Conservation (phyloP, 2,797 vertebrate species). For the Helarctos malayanus region DNA sequence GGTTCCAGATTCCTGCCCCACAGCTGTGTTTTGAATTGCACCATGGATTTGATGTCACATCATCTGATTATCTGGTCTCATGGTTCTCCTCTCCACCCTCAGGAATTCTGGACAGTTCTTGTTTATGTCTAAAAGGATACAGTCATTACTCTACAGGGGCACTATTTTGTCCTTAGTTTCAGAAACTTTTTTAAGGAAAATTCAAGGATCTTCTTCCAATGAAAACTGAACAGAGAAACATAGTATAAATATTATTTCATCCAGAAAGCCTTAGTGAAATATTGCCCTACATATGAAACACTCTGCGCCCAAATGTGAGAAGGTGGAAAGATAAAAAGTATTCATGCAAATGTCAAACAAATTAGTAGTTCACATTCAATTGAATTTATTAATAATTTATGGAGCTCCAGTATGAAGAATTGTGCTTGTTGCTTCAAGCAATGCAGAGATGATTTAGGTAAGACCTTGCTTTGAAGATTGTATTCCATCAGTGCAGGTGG, state of each 20-base stretch:
- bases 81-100: conserved; percentile 31
- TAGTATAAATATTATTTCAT: conserved; percentile 42
- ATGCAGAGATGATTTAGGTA: conserved; percentile 44
- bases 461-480: conserved; percentile 46
- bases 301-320: neutral
- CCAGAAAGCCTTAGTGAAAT: neutral
- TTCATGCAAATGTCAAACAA: neutral
- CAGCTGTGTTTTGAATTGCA: conserved; percentile 73
- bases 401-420: conserved; percentile 18
- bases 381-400: conserved; percentile 46
- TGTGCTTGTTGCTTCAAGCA: neutral
- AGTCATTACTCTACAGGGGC: neutral
- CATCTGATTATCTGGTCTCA: conserved; percentile 57
- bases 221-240: conserved; percentile 1
- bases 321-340: conserved; percentile 9
- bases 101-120: conserved; percentile 55
- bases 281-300: neutral
- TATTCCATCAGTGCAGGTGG: neutral
- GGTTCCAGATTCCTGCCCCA: conserved; percentile 55
- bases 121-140: neutral
- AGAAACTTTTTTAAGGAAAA: conserved; percentile 44
- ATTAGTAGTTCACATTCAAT: neutral
- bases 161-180: neutral
- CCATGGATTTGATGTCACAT: conserved; percentile 43
- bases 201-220: conserved; percentile 50